These are phyloP conservation scores for Pachyrhynchus sulphureomaculatus DNA, from an alignment of 1,140 invertebrate genomes.

Conservation along the genomic window DNA sequence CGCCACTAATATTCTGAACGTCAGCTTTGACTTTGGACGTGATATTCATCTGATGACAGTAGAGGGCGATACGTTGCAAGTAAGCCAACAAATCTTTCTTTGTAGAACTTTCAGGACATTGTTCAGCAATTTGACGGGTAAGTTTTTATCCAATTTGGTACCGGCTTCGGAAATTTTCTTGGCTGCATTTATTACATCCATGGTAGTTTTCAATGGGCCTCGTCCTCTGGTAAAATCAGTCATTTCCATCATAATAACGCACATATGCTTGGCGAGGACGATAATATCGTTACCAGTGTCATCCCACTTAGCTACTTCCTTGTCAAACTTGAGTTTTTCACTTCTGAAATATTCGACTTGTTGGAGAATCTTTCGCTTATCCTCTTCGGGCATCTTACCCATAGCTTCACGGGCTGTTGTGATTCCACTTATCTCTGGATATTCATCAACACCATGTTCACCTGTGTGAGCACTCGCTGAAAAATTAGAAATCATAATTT, in stretches of 20 bases:
- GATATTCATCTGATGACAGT: conserved; percentile 99
- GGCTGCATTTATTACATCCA: conserved; percentile 99
- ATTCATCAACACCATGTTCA: conserved; percentile 91
- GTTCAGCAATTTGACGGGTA: conserved; percentile 93
- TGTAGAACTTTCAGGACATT: conserved; percentile 96
- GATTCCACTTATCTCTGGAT: conserved; percentile 92
- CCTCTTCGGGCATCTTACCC: conserved; percentile 97
- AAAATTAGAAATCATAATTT: too few species aligned
- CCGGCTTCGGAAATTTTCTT: conserved; percentile 99
- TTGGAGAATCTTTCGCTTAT: conserved; percentile 95
- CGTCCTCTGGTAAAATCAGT: conserved; percentile 98
- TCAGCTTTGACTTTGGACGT: conserved; percentile 99
- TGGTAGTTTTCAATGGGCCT: conserved; percentile 96
- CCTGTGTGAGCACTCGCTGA: conserved; percentile 84
- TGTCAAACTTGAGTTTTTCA: conserved; percentile 95
- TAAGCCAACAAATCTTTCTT: conserved; percentile 97
- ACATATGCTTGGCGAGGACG: conserved; percentile 98
- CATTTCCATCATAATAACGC: conserved; percentile 99
- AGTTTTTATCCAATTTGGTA: conserved; percentile 94
- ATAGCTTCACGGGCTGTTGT: conserved; percentile 94
- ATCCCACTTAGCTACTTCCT: conserved; percentile 99
- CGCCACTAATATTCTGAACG: conserved; percentile 97
- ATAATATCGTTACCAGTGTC: conserved; percentile 99
- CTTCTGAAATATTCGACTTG: conserved; percentile 91
- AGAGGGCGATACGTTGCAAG: conserved; percentile 92